Percentiles rank a stretch among this genome's conserved stretches.
phyloP scores from a whole-genome alignment of 2,797 vertebrate genomes.

The Huso huso region DNA sequence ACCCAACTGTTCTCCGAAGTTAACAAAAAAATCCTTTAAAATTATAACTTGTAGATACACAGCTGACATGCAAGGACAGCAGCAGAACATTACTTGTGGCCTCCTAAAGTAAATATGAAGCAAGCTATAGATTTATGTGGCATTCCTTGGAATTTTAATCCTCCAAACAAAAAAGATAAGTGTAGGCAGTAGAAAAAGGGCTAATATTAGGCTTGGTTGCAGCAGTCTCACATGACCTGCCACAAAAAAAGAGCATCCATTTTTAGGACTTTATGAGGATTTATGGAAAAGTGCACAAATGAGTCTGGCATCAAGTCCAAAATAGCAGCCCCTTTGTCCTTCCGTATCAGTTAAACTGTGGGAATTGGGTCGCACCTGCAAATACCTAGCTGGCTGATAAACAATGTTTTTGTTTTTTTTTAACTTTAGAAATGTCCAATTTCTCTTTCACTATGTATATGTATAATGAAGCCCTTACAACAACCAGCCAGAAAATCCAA shows the following conservation, averaged over 20 bases:
- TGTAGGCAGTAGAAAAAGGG: neutral
- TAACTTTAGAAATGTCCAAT: slow-evolving; percentile 61
- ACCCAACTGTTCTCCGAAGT: slow-evolving; percentile 16
- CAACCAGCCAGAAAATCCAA: slow-evolving; percentile 46
- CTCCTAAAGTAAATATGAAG: slow-evolving; percentile 6
- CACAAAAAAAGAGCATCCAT: neutral
- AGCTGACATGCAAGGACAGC: slow-evolving; percentile 18
- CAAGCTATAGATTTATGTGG: slow-evolving; percentile 6
- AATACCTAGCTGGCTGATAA: slow-evolving; percentile 62
- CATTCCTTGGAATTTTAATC: neutral
- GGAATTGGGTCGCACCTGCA: slow-evolving; percentile 72
- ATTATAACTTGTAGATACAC: slow-evolving; percentile 20
- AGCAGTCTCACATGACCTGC: slow-evolving; percentile 1
- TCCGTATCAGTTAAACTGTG: slow-evolving; percentile 38
- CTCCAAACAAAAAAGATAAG: slow-evolving; percentile 4
- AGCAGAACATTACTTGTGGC: slow-evolving; percentile 5
- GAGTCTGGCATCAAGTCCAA: slow-evolving; percentile 28
- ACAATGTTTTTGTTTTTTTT: slow-evolving; percentile 59
- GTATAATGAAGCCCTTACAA: slow-evolving; percentile 66
- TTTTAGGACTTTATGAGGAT: slow-evolving; percentile 30
- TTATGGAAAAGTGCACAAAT: slow-evolving; percentile 26
- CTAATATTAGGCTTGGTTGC: neutral
- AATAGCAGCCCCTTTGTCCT: slow-evolving; percentile 13
- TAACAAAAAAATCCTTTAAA: slow-evolving; percentile 18
- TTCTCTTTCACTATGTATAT: slow-evolving; percentile 63